A percentile compares a stretch with the other conserved stretches of the same genome.
These are phyloP conservation scores for Hyposoter didymator DNA, from an alignment of 2,888 invertebrate genomes.

Conservation along the genomic window DNA sequence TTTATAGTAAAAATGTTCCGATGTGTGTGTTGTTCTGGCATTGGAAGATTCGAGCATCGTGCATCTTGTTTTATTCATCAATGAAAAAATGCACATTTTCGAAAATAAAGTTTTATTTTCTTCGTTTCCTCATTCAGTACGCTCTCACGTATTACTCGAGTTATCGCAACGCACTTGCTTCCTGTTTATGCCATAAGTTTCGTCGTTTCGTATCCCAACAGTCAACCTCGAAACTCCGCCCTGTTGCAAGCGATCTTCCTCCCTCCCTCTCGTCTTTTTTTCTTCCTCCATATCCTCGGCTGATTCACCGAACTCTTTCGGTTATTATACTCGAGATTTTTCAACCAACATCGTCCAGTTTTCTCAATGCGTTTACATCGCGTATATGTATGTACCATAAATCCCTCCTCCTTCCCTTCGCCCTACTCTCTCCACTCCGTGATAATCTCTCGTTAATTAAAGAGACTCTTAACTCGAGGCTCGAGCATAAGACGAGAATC, in stretches of 20 bases:
- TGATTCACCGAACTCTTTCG: slow-evolving; percentile 52
- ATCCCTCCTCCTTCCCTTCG: neutral
- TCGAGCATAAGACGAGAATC: neutral
- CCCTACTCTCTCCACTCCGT: slow-evolving; percentile 23
- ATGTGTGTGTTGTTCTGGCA: too few species aligned
- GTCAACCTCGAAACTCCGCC: slow-evolving; percentile 22
- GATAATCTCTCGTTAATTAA: slow-evolving; percentile 63
- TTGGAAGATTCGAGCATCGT: too few species aligned
- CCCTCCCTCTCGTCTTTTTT: neutral
- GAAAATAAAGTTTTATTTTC: neutral
- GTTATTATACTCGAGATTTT: slow-evolving; percentile 52
- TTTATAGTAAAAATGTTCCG: too few species aligned
- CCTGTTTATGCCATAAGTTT: slow-evolving; percentile 12
- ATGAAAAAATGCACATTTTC: neutral
- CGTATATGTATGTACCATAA: slow-evolving; percentile 6
- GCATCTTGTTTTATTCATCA: too few species aligned
- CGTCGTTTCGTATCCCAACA: slow-evolving; percentile 1
- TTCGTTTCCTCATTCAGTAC: slow-evolving; percentile 28
- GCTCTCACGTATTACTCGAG: slow-evolving; percentile 42
- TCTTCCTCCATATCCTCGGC: neutral
- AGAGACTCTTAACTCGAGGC: slow-evolving; percentile 36
- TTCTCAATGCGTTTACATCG: slow-evolving; percentile 26
- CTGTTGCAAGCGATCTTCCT: slow-evolving; percentile 10
- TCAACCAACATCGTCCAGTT: slow-evolving; percentile 51
- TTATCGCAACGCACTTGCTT: slow-evolving; percentile 24